Evolutionary conservation across 1,140 invertebrate genomes (phyloP).

Genomic region (Bombus ignitus): DNA sequence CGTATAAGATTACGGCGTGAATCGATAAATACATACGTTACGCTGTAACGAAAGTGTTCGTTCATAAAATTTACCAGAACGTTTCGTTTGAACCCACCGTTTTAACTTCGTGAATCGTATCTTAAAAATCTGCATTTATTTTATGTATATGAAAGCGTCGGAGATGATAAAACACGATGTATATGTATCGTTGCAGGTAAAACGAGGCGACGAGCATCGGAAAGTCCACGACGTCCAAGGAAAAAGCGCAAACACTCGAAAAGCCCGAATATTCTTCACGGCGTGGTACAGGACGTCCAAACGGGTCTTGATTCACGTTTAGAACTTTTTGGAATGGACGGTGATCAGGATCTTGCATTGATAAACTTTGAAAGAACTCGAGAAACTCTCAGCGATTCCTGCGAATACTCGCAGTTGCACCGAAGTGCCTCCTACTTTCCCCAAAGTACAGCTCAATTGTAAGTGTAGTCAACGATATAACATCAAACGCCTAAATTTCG

Average conservation of each 20-base stretch:
- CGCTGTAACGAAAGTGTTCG: not conserved
- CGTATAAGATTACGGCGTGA: not conserved
- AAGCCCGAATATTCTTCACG: constrained; percentile 71
- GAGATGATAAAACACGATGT: not conserved
- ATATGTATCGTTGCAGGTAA: constrained; percentile 64
- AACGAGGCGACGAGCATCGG: constrained; percentile 73
- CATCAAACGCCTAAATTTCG: not conserved
- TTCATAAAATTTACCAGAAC: not conserved
- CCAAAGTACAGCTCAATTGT: constrained; percentile 79
- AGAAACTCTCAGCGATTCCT: constrained; percentile 73
- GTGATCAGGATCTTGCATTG: constrained; percentile 76
- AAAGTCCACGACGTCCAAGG: constrained; percentile 73
- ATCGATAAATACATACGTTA: constrained; percentile 19
- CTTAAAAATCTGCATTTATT: not conserved
- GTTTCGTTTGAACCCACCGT: not conserved
- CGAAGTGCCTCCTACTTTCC: constrained; percentile 80
- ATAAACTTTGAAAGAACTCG: constrained; percentile 77
- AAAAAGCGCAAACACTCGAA: constrained; percentile 75
- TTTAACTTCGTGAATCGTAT: not conserved
- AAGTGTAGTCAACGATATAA: constrained; percentile 57
- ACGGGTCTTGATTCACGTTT: constrained; percentile 74
- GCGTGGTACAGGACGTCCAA: constrained; percentile 65
- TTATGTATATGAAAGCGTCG: not conserved
- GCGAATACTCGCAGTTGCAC: constrained; percentile 76
- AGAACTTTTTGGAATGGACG: constrained; percentile 75